A percentile compares a stretch with the other conserved stretches of the same genome.
Conservation (phyloP, 2,113 vertebrate species). For the Chaetops frenatus region DNA sequence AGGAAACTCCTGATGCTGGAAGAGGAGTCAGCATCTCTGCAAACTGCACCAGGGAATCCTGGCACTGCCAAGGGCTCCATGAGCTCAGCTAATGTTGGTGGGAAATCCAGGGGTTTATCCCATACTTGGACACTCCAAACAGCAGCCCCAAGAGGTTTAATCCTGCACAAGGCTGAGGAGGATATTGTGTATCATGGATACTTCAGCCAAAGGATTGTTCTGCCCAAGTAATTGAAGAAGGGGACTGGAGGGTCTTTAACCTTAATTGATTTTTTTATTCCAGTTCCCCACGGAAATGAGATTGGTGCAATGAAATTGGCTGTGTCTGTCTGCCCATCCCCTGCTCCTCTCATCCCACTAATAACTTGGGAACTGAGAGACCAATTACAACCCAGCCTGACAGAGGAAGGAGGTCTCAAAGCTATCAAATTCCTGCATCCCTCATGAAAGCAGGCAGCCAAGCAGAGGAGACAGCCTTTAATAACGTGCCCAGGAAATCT, state of each 20-base stretch:
- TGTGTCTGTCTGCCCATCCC: neutral
- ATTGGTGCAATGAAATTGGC: neutral
- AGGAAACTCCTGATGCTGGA: neutral
- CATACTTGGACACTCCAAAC: neutral
- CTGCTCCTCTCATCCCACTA: constrained; percentile 7
- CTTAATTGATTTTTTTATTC: constrained; percentile 19
- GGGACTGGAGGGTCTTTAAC: neutral
- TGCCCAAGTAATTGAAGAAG: neutral
- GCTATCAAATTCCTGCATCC: constrained; percentile 3
- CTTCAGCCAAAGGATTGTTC: neutral
- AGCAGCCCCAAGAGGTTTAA: neutral
- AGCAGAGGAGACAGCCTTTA: constrained; percentile 39
- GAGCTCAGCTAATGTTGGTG: neutral
- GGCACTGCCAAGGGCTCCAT: neutral
- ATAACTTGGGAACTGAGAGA: neutral
- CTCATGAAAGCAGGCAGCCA: constrained; percentile 40
- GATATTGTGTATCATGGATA: neutral
- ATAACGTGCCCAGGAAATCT: neutral
- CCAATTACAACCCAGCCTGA: neutral
- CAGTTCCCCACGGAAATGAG: constrained; percentile 33
- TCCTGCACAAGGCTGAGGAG: neutral
- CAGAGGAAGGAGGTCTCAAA: neutral
- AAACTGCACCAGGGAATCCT: neutral
- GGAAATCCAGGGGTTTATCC: neutral
- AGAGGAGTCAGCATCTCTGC: neutral